These are phyloP conservation scores for Actinernus sp. DNA, from an alignment of 92 coral and sea anemone species.

Conservation along the genomic window DNA sequence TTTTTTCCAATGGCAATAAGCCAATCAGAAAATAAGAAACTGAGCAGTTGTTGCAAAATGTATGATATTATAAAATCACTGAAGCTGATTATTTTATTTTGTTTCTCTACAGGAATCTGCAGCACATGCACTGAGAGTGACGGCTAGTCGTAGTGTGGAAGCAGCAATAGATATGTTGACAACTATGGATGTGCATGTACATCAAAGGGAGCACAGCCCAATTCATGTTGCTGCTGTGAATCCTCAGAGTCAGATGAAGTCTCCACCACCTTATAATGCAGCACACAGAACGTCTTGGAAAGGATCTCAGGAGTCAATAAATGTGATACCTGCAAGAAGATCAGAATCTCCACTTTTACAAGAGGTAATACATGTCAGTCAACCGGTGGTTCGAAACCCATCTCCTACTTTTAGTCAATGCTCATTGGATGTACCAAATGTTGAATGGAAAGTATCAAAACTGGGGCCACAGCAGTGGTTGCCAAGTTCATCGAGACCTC, in stretches of 20 bases:
- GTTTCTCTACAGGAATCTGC: constrained; percentile 55
- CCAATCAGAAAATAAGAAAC: no score
- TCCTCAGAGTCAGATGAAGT: constrained; percentile 41
- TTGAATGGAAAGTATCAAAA: constrained; percentile 76
- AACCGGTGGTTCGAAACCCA: not conserved
- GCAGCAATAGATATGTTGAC: constrained; percentile 67
- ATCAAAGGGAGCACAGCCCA: constrained; percentile 31
- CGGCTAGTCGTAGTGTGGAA: constrained; percentile 78
- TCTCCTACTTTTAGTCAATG: constrained; percentile 12
- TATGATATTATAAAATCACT: no score
- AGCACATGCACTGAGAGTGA: constrained; percentile 67
- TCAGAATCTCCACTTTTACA: constrained; percentile 79
- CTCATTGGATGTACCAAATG: constrained; percentile 57
- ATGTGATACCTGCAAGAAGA: constrained; percentile 49
- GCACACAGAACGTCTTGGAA: constrained; percentile 77
- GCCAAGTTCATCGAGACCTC: not conserved
- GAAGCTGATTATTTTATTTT: no score
- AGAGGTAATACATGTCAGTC: constrained; percentile 8
- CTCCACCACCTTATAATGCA: constrained; percentile 87
- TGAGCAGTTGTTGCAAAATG: no score
- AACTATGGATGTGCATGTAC: constrained; percentile 24
- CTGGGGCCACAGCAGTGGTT: not conserved
- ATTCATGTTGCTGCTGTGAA: constrained; percentile 30
- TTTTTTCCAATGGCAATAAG: no score
- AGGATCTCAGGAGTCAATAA: constrained; percentile 75